phyloP scores from a whole-genome alignment of 2,797 vertebrate species.

The Pempheris klunzingeri region DNA sequence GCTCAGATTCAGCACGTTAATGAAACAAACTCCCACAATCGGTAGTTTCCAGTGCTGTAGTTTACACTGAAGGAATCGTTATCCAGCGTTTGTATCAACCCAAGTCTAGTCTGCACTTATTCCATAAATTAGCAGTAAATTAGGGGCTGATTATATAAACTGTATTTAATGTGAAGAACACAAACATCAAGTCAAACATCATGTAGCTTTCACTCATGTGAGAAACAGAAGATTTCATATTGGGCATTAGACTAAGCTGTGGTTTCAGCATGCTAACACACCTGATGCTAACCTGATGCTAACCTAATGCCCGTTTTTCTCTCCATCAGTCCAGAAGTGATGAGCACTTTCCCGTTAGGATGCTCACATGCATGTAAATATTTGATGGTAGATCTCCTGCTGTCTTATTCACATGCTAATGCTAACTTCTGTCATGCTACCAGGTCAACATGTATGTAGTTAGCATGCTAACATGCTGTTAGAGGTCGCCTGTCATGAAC shows the following conservation, averaged over 20 bases:
- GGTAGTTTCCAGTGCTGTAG: no score
- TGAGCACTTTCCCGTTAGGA: no score
- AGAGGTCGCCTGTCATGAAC: no score
- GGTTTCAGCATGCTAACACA: background rate
- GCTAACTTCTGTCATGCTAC: no score
- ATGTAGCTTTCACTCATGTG: background rate
- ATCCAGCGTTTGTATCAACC: background rate
- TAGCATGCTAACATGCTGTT: no score
- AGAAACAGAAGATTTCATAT: background rate
- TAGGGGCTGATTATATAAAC: background rate
- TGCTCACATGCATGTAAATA: no score
- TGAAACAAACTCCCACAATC: background rate
- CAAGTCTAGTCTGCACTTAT: background rate
- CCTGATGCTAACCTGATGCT: conserved; percentile 3
- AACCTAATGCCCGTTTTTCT: no score
- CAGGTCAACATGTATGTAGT: no score
- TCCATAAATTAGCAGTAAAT: conserved; percentile 4
- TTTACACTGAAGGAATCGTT: background rate
- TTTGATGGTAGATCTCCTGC: no score
- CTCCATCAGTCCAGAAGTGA: no score
- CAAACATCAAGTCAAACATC: background rate
- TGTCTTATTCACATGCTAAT: no score
- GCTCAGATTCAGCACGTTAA: no score
- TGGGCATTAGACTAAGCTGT: background rate
- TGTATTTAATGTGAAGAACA: background rate